Percentiles rank a stretch among this genome's conserved stretches.
phyloP scores from a whole-genome alignment of 2,113 vertebrate species.

The Vulpes lagopus region DNA sequence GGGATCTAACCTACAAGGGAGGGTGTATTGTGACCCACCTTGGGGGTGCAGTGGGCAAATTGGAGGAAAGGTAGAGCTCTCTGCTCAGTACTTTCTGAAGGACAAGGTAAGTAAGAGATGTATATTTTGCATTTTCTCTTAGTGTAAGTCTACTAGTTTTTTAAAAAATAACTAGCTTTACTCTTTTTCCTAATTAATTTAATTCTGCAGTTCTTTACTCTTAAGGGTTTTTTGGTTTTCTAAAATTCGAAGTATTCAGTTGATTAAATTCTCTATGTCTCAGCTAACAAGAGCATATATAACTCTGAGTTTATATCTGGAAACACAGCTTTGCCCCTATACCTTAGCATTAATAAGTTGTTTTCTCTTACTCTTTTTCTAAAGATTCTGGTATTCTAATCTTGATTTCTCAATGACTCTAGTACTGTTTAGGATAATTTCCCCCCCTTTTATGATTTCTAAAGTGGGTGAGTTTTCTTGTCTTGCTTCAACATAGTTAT shows the following conservation, averaged over 20 bases:
- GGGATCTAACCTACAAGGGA: neutral
- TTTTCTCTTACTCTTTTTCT: slow-evolving; percentile 34
- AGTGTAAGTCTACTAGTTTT: neutral
- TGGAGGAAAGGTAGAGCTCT: neutral
- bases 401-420: slow-evolving; percentile 19
- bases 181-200: neutral
- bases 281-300: slow-evolving; percentile 14
- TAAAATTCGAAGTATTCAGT: neutral
- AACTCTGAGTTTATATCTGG: neutral
- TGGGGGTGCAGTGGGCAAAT: neutral
- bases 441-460: neutral
- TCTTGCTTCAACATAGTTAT: slow-evolving; percentile 15
- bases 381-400: neutral
- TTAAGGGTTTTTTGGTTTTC: neutral
- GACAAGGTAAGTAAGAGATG: neutral
- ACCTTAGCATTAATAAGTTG: neutral
- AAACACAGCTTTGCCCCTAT: neutral
- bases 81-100: neutral
- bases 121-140: neutral
- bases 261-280: neutral
- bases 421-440: neutral
- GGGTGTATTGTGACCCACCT: neutral
- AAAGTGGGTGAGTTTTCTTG: neutral
- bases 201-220: neutral
- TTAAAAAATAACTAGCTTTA: neutral